phyloP scores from a whole-genome alignment of 2,797 vertebrate species.

The Pangasius larnaudii region DNA sequence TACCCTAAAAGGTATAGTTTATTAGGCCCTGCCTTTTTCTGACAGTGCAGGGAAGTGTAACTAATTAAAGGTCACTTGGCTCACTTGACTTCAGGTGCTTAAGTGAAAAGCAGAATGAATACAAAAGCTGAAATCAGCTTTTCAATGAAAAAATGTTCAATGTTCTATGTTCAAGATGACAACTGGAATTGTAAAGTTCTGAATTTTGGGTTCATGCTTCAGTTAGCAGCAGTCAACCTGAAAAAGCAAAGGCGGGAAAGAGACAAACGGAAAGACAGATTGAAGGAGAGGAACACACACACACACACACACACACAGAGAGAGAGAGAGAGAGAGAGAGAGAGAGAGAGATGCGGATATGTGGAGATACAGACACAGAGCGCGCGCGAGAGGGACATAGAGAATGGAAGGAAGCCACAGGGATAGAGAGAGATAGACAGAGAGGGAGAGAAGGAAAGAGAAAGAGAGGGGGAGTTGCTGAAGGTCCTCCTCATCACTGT shows the following conservation, averaged over 20 bases:
- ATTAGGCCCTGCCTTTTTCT: constrained; percentile 2
- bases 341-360: neutral
- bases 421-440: constrained; percentile 18
- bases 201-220: neutral
- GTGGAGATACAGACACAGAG: neutral
- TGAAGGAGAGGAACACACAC: neutral
- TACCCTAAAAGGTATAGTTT: neutral
- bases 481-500: constrained; percentile 63
- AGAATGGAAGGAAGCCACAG: neutral
- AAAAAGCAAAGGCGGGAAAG: neutral
- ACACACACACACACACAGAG: neutral
- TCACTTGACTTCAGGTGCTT: constrained; percentile 10
- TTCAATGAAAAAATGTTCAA: neutral
- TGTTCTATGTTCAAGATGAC: neutral
- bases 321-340: constrained; percentile 11
- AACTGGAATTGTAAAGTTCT: neutral
- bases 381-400: neutral
- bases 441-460: constrained; percentile 46
- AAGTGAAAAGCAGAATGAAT: neutral
- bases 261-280: neutral
- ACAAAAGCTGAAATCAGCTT: neutral
- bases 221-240: neutral
- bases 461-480: constrained; percentile 64
- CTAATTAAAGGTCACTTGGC: neutral
- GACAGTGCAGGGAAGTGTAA: neutral